Base-by-base conservation (phyloP, 2,888 invertebrate genomes). In the Nemotelus nigrinus region DNA sequence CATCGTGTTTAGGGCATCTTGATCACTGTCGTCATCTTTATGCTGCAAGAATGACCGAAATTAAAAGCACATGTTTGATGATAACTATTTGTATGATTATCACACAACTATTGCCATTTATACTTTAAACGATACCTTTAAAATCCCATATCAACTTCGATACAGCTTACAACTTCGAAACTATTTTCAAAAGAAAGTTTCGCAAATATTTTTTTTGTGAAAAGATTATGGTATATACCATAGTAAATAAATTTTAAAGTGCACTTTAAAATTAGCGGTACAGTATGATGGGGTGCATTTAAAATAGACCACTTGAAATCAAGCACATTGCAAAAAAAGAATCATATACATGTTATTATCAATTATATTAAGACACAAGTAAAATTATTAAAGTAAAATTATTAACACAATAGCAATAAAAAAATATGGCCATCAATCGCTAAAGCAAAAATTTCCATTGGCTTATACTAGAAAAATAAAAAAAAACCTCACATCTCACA, bases 221-320 rank as follows among this genome's bases (percentile, higher is more conserved):
- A 55, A 43, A 43, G 43, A 70, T 53, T 70, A 43, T 53, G 41
- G 50, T 41, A 74, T 4, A 4, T 10, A 74, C 25, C n/a, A 60
- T 74, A 63, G 48, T 55, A 60, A 74, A 48, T 74, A 74, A 63
- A 63, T 63, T 70, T 74, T 63, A 76, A 76, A 76, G 76, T 76
- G 76, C 76, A 76, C 76, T 76, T 76, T 50, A 65, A 76, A 65
- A 45, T 8, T 64, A 74, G 74, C 74, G 43, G 76, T 76, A 76
- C 76, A 76, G 76, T 76, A 53, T 45, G 76, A 55, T 64, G 65
- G 25, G 47, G 75, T 76, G 76, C 76, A 65, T 76, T 76, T 76
- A 76, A 76, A 76, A 76, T 76, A 76, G 76, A 57, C 76, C 76
- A 65, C 76, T 64, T 48, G 55, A 10, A 63, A 7, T 50, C 5